Base-by-base conservation (phyloP, 2,797 vertebrate species). In the Ceryle rudis region DNA sequence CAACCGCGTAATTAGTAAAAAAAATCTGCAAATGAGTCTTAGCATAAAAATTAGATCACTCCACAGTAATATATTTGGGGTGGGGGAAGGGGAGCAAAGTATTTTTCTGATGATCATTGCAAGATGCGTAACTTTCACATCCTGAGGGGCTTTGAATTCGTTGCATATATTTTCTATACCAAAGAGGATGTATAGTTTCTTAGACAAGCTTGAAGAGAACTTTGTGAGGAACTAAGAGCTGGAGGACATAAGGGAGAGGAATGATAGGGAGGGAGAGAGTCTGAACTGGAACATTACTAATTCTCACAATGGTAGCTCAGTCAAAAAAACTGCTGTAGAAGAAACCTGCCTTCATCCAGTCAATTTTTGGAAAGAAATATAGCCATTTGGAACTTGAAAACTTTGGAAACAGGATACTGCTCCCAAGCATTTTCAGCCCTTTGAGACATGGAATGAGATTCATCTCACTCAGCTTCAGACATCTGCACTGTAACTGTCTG, bases 271-370 rank as follows among this genome's bases (percentile, higher is more conserved):
- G 58, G 41, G 54, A 85, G 39, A 83, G 55, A 82, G 11, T 65
- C 39, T 83, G 80, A 93, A 90, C 3, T 84, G 66, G 67, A 95
- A 94, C 85, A 75, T 72, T 90, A 69, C 33, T 94, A 86, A 86
- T 91, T 93, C 73, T 95, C 67, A 81, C 89, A 81, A 52, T 92
- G 66, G 91, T 95, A 95, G 77, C 91, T 95, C 86, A 95, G 88
- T 92, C 73, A 93, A 94, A 93, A 93, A 93, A 94, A 84, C 62
- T 69, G 83, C 64, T 93, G 67, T 52, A 95, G 95, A 90, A 93
- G 78, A 97, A 93, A 95, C 79, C 80, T 93, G 70, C 73, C 94
- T 94, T 93, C 89, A 93, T 95, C 62, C 73, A 96, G 85, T 90
- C 77, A 92, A 75, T 90, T 96, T 95, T 89, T 70, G 82, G 94